Conservation (phyloP, 2,113 vertebrate species). For the Coreoperca whiteheadi region DNA sequence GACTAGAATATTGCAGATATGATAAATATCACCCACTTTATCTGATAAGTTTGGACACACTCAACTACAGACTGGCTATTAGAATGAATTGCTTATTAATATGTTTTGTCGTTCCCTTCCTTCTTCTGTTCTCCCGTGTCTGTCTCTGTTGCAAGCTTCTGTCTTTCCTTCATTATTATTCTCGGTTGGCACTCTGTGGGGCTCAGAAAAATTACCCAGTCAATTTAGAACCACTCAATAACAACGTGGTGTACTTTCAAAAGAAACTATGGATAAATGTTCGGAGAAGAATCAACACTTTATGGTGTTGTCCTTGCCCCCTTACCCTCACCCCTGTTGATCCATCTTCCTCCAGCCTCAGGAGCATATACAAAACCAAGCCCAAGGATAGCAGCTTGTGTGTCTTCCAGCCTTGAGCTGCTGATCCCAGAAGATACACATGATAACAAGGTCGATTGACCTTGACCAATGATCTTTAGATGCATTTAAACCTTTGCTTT, state of each 20-base stretch:
- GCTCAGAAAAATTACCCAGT: slow-evolving; percentile 66
- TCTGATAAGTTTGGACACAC: slow-evolving; percentile 10
- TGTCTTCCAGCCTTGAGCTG: slow-evolving; percentile 45
- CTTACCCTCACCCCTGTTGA: slow-evolving; percentile 32
- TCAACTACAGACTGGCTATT: slow-evolving; percentile 8
- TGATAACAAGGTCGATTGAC: slow-evolving; percentile 47
- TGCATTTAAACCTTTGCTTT: slow-evolving; percentile 35
- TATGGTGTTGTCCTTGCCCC: slow-evolving; percentile 57
- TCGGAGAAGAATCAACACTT: slow-evolving; percentile 44
- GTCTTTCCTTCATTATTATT: slow-evolving; percentile 52
- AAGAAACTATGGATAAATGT: slow-evolving; percentile 27
- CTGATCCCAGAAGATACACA: slow-evolving; percentile 22
- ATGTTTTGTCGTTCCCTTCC: slow-evolving; percentile 17
- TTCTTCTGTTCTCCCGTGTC: slow-evolving; percentile 18
- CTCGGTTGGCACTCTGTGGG: slow-evolving; percentile 28
- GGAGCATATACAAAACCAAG: slow-evolving; percentile 7
- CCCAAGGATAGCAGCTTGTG: slow-evolving; percentile 9
- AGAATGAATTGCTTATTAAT: slow-evolving; percentile 42
- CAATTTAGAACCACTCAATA: slow-evolving; percentile 61
- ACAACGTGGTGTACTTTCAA: slow-evolving; percentile 48
- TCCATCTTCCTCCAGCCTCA: slow-evolving; percentile 9
- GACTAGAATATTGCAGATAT: slow-evolving; percentile 7
- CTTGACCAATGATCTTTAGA: slow-evolving; percentile 38
- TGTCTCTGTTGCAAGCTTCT: neutral
- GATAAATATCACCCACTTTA: slow-evolving; percentile 7